Conservation (phyloP, 1,140 invertebrate genomes). For the Drosophila quadrilineata region DNA sequence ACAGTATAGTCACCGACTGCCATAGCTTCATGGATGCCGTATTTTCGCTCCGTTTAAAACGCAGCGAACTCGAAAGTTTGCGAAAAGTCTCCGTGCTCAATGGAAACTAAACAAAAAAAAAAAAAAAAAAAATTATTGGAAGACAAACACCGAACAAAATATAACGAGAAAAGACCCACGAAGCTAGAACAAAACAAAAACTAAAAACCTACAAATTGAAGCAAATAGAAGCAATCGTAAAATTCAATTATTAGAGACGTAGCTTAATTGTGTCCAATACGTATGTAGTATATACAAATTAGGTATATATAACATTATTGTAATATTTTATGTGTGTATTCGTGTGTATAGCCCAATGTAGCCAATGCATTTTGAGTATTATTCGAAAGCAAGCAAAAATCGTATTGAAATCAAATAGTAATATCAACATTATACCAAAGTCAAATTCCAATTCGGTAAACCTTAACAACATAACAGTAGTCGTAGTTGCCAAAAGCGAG, state of each 20-base stretch:
- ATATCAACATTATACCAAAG: constrained; percentile 55
- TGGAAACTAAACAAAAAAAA: constrained; percentile 59
- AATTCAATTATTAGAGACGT: constrained; percentile 73
- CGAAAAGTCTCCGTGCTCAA: constrained; percentile 81
- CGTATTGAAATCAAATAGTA: constrained; percentile 1
- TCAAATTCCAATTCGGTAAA: constrained; percentile 40
- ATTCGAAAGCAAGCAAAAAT: constrained; percentile 30
- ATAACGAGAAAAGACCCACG: constrained; percentile 32
- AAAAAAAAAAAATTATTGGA: not conserved
- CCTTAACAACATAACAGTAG: constrained; percentile 33
- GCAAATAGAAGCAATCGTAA: constrained; percentile 74
- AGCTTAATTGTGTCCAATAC: constrained; percentile 60
- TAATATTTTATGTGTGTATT: constrained; percentile 39
- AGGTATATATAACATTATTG: constrained; percentile 43
- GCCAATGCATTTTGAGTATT: constrained; percentile 64
- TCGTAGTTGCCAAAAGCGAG: constrained; percentile 64
- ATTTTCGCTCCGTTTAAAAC: constrained; percentile 86
- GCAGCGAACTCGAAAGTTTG: constrained; percentile 83
- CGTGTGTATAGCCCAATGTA: constrained; percentile 48
- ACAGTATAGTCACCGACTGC: constrained; percentile 87
- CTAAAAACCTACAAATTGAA: too few species aligned
- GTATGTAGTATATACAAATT: constrained; percentile 33
- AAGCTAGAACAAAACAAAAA: constrained; percentile 35
- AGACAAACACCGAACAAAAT: constrained; percentile 27
- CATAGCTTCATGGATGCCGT: constrained; percentile 90